A percentile compares a stretch with the other conserved stretches of the same genome.
Evolutionary conservation across 2,113 vertebrate species (phyloP).

Genomic region (Plectropomus leopardus): DNA sequence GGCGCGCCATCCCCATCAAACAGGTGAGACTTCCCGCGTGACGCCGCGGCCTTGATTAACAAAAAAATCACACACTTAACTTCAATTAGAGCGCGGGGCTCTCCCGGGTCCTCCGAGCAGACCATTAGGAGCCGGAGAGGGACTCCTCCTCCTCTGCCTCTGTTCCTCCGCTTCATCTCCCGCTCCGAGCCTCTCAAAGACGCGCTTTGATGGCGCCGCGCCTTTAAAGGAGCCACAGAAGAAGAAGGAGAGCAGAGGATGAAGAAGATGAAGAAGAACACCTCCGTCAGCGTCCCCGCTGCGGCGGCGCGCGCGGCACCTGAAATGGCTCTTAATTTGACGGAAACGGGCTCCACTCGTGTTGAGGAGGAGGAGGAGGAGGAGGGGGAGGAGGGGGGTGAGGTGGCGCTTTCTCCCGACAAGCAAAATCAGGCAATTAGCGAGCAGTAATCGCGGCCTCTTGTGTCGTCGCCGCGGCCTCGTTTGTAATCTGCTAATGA

Average conservation of each 20-base stretch:
- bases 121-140: constrained; percentile 96
- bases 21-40: constrained; percentile 87
- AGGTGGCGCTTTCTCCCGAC: constrained; percentile 9
- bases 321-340: constrained; percentile 77
- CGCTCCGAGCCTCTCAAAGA: constrained; percentile 33
- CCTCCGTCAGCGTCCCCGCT: constrained; percentile 16
- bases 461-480: constrained; percentile 89
- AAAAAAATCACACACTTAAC: constrained; percentile 96
- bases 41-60: constrained; percentile 90
- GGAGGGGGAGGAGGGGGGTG: not conserved
- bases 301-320: constrained; percentile 53
- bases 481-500: constrained; percentile 98
- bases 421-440: constrained; percentile 95
- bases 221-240: constrained; percentile 67
- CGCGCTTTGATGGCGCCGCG: constrained; percentile 87
- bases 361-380: not conserved
- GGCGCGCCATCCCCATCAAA: constrained; percentile 99
- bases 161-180: constrained; percentile 71
- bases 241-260: constrained; percentile 27
- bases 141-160: constrained; percentile 57
- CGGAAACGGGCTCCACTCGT: not conserved
- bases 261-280: not conserved
- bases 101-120: constrained; percentile 92
- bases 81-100: constrained; percentile 94
- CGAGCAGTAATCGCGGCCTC: constrained; percentile 88